These are phyloP conservation scores for Drosophila ezoana DNA, from an alignment of 2,888 invertebrate species.

Conservation along the genomic window DNA sequence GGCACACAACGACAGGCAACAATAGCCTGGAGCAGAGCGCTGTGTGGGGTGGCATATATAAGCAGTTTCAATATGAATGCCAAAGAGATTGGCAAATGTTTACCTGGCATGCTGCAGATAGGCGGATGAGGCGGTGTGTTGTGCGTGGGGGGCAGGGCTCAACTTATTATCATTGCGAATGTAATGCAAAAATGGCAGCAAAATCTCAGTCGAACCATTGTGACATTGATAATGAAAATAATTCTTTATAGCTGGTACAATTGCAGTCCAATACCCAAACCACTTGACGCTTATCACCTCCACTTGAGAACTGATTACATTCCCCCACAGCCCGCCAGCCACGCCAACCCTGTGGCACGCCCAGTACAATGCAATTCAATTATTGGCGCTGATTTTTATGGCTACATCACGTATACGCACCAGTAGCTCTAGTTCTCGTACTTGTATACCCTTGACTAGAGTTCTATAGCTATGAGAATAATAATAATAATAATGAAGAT, in stretches of 20 bases:
- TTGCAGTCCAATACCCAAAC: conserved; percentile 25
- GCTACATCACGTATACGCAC: conserved; percentile 20
- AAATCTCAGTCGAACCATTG: conserved; percentile 24
- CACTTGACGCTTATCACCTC: conserved; percentile 43
- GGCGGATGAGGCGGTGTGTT: neutral
- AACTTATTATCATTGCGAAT: neutral
- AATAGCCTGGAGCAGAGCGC: neutral
- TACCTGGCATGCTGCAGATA: conserved; percentile 9
- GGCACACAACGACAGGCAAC: conserved; percentile 16
- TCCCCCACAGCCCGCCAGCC: neutral
- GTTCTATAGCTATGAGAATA: neutral
- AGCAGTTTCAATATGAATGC: conserved; percentile 18
- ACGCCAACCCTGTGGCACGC: neutral
- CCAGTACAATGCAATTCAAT: conserved; percentile 17
- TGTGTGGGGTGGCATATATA: neutral
- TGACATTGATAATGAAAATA: conserved; percentile 34
- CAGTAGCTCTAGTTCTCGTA: neutral
- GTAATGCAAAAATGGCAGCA: conserved; percentile 3
- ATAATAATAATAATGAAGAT: neutral
- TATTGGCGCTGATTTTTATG: conserved; percentile 32
- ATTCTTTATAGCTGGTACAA: conserved; percentile 11
- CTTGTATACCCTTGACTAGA: neutral
- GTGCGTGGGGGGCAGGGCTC: neutral
- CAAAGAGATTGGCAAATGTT: conserved; percentile 35
- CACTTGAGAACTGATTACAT: conserved; percentile 45